These are phyloP conservation scores for Seriola dumerili DNA, from an alignment of 2,113 vertebrate genomes.

Conservation along the genomic window DNA sequence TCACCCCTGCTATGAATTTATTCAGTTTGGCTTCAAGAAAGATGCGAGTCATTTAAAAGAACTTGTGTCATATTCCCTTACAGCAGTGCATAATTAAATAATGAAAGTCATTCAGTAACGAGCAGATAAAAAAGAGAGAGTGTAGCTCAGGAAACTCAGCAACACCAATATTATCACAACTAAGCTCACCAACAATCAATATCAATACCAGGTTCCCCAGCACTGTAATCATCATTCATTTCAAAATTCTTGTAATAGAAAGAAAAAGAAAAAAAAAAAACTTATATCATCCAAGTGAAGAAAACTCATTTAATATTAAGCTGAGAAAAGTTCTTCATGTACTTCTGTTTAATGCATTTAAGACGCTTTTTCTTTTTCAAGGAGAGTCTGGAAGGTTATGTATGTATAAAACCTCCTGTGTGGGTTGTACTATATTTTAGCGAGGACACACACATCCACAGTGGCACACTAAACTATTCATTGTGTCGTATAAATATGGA, in stretches of 20 bases:
- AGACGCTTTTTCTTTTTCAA: background rate
- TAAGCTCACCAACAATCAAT: background rate
- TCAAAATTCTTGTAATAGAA: background rate
- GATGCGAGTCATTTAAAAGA: background rate
- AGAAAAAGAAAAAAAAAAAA: background rate
- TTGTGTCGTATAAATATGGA: background rate
- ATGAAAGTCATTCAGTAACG: background rate
- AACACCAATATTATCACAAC: background rate
- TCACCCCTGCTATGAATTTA: background rate
- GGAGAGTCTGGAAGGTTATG: background rate
- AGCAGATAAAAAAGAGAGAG: background rate
- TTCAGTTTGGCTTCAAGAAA: background rate
- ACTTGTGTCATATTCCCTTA: background rate
- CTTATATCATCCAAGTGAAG: background rate
- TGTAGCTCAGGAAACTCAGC: background rate
- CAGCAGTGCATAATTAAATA: background rate
- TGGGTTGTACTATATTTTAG: background rate
- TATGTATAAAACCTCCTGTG: background rate
- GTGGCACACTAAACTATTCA: slow-evolving; percentile 12
- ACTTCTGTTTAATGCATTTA: background rate
- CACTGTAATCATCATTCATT: slow-evolving; percentile 21
- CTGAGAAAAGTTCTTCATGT: background rate
- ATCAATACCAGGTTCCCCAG: background rate
- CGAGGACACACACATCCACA: background rate
- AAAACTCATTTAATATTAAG: slow-evolving; percentile 29